Evolutionary conservation across 2,888 invertebrate species (phyloP).

Genomic region (Drosophila anceps): DNA sequence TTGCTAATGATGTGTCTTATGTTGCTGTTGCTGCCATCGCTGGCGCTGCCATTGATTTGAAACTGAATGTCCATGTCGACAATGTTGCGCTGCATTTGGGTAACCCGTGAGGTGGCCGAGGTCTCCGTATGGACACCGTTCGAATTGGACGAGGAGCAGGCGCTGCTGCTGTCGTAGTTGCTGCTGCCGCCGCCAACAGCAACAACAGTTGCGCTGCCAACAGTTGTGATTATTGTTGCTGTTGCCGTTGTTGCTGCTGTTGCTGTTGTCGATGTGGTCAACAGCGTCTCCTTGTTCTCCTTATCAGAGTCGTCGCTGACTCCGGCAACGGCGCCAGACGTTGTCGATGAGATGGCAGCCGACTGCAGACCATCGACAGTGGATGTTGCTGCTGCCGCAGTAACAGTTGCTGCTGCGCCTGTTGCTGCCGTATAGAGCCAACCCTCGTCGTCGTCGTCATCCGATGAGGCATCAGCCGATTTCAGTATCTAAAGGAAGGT

Average conservation of each 20-base stretch:
- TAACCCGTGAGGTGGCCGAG: constrained; percentile 78
- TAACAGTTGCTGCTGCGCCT: constrained; percentile 44
- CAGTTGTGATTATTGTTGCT: constrained; percentile 18
- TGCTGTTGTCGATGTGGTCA: constrained; percentile 52
- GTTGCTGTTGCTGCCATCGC: constrained; percentile 42
- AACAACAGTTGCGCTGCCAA: constrained; percentile 20
- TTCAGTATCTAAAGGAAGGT: constrained; percentile 79
- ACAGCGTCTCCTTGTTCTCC: constrained; percentile 83
- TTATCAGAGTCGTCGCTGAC: constrained; percentile 84
- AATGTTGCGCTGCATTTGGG: constrained; percentile 81
- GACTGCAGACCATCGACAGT: constrained; percentile 79
- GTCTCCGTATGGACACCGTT: constrained; percentile 76
- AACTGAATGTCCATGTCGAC: constrained; percentile 69
- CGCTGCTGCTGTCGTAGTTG: constrained; percentile 79
- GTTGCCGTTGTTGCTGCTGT: constrained; percentile 23
- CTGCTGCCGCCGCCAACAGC: constrained; percentile 61
- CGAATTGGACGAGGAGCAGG: constrained; percentile 78
- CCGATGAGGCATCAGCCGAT: constrained; percentile 87
- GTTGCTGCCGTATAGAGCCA: constrained; percentile 83
- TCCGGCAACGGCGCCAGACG: constrained; percentile 49
- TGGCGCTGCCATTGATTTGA: constrained; percentile 72
- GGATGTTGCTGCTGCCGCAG: constrained; percentile 32
- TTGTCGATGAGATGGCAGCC: constrained; percentile 79
- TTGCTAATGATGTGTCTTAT: constrained; percentile 73
- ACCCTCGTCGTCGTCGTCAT: constrained; percentile 87